Evolutionary conservation across 2,888 invertebrate genomes (phyloP).

Genomic region (Phortica okadai): DNA sequence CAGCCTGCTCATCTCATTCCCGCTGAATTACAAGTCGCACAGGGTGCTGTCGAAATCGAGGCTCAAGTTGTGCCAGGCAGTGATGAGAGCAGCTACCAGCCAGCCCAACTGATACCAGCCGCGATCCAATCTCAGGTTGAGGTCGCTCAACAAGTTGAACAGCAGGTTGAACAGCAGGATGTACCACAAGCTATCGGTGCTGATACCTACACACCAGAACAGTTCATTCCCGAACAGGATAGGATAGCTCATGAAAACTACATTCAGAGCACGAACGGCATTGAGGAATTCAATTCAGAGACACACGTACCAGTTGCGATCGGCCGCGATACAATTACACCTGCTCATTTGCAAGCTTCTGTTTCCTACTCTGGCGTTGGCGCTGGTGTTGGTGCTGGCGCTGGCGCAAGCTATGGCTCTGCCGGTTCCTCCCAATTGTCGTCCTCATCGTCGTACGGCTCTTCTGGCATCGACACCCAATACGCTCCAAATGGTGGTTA

Average conservation of each 20-base stretch:
- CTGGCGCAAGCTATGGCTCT: constrained; percentile 24
- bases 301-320: constrained; percentile 52
- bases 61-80: constrained; percentile 10
- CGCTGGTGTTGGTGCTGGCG: constrained; percentile 27
- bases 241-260: constrained; percentile 47
- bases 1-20: constrained; percentile 43
- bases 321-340: constrained; percentile 50
- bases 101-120: constrained; percentile 35
- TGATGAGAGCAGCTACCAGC: constrained; percentile 46
- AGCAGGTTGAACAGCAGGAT: not conserved
- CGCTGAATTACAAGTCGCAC: constrained; percentile 16
- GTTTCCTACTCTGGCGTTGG: too few species aligned
- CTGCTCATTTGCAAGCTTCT: constrained; percentile 40
- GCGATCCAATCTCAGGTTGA: not conserved
- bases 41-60: not conserved
- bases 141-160: not conserved
- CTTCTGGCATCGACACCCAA: constrained; percentile 60
- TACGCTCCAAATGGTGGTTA: constrained; percentile 74
- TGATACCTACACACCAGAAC: constrained; percentile 49
- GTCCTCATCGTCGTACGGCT: constrained; percentile 20
- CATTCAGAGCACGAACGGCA: constrained; percentile 53
- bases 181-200: constrained; percentile 42
- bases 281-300: constrained; percentile 54
- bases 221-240: constrained; percentile 48
- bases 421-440: not conserved